These are phyloP conservation scores for Argyresthia goedartella DNA, from an alignment of 2,888 invertebrate species.

Conservation along the genomic window DNA sequence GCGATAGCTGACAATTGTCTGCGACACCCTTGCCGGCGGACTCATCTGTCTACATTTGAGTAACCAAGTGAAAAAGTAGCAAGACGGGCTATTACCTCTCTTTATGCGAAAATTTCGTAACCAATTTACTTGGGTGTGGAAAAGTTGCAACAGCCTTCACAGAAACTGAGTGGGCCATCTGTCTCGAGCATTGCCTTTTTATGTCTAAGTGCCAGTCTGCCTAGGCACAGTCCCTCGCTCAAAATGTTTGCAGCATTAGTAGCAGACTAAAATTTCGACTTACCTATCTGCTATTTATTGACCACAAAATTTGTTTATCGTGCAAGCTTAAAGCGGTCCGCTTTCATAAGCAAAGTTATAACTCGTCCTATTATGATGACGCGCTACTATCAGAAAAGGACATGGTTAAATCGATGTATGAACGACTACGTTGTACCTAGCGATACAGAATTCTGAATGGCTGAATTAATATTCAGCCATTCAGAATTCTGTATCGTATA, in stretches of 20 bases:
- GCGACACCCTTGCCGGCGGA: conserved; percentile 40
- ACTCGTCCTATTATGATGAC: conserved; percentile 31
- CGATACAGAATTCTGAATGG: no score
- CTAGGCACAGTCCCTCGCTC: no score
- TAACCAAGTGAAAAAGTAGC: conserved; percentile 67
- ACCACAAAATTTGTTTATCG: background rate
- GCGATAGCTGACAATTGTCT: conserved; percentile 64
- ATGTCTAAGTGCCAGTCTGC: no score
- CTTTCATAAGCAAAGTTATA: conserved; percentile 23
- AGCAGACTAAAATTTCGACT: no score
- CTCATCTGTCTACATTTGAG: conserved; percentile 66
- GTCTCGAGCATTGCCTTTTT: background rate
- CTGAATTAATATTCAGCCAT: no score
- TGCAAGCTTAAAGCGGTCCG: conserved; percentile 27
- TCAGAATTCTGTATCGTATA: no score
- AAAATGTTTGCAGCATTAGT: no score
- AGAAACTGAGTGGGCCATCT: background rate
- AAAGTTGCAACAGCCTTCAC: background rate
- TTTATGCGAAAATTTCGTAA: conserved; percentile 46
- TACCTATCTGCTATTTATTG: no score
- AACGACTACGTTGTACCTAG: no score
- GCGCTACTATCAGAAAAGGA: conserved; percentile 31
- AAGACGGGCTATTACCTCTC: conserved; percentile 60
- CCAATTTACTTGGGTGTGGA: conserved; percentile 12
- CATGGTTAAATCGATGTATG: no score